Percentiles rank a stretch among this genome's conserved stretches.
phyloP scores from a whole-genome alignment of 2,888 invertebrate genomes.

The Oasisia sp. region DNA sequence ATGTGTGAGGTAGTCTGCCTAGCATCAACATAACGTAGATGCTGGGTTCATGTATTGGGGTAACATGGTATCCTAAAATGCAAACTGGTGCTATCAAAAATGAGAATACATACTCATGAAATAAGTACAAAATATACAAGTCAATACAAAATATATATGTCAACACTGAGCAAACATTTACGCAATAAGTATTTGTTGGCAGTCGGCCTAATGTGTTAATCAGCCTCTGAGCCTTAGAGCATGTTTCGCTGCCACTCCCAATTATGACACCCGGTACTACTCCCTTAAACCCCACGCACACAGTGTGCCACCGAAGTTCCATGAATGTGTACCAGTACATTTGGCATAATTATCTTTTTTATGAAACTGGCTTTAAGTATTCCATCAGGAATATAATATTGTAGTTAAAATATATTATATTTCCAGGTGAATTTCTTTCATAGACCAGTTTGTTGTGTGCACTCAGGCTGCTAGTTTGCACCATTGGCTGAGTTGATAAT shows the following conservation, averaged over 20 bases:
- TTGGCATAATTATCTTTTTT: too few species aligned
- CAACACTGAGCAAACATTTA: not conserved
- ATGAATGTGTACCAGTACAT: not conserved
- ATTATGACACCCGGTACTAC: not conserved
- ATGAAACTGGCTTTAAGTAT: too few species aligned
- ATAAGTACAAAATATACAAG: too few species aligned
- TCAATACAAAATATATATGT: not conserved
- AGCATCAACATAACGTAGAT: not conserved
- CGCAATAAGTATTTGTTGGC: not conserved
- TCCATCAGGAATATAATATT: too few species aligned
- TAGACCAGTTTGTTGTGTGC: not conserved
- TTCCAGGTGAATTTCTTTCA: too few species aligned
- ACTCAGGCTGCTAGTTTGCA: not conserved
- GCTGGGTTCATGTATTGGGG: not conserved
- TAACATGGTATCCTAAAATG: not conserved
- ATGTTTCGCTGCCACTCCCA: not conserved
- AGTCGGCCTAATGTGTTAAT: not conserved
- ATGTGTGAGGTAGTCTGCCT: not conserved
- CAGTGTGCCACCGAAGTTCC: not conserved
- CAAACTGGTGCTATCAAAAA: not conserved
- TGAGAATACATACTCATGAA: not conserved
- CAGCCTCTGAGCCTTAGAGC: not conserved
- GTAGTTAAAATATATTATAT: too few species aligned
- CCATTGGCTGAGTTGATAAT: not conserved
- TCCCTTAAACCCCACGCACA: not conserved